Evolutionary conservation across 2,797 vertebrate species (phyloP), one percentile per base, ranked within the genome.

Genomic region (Octomys mimax): DNA sequence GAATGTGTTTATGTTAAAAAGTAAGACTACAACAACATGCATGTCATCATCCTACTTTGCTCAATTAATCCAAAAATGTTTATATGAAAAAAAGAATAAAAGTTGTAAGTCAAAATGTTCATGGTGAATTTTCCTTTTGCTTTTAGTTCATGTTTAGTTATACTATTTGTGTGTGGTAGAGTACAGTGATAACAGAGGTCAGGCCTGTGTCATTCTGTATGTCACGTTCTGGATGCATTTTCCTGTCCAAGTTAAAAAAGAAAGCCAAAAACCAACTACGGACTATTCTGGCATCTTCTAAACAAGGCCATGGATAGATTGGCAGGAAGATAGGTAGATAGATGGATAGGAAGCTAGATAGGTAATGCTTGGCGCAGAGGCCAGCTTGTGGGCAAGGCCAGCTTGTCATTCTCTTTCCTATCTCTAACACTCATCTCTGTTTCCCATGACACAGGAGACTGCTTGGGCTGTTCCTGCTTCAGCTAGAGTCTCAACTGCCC

Each of bases 51-150:
- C 26, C 19, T 39, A 64, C 92, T 91, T 93, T 75, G 57, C 49
- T 73, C 92, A 85, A 14, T 22, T 14, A 73, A 54, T 9, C 59
- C 18, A 61, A 26, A 26, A n/a, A 61, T 62, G 66, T 66, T 64
- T 91, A 90, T n/a, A 57, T 16, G n/a, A 22, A 70, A 64, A 87
- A 68, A 81, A 54, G 13, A 79, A 79, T 59, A 2, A 62, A 88
- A 36, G 14, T 88, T 80, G 24, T 6, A 78, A 52, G 82, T 46
- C 36, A 78, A 91, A 89, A 85, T 66, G 24, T 79, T 88, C 39
- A n/a, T n/a, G 89, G 86, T 87, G 57, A 78, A 54, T 77, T 94
- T 73, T 86, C 28, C 66, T 78, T 80, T 91, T 86, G n/a, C 42
- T 39, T 86, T 87, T 87, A 86, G 22, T 73, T 54, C 24, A 54